Conservation (phyloP, 2,888 invertebrate species). For the Parnassius orleans region DNA sequence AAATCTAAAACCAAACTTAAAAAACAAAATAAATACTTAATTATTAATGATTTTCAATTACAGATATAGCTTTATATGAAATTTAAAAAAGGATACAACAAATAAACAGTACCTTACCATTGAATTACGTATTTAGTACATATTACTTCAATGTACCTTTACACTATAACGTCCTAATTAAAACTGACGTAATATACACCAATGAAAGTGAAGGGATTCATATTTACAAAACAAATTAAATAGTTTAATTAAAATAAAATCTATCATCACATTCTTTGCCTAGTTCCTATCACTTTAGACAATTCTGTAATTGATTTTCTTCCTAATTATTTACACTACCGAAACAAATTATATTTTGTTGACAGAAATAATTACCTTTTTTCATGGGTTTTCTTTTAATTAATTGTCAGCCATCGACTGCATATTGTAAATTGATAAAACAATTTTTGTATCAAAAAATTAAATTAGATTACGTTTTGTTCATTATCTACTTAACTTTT, state of each 20-base stretch:
- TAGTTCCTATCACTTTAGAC: constrained; percentile 16
- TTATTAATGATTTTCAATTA: neutral
- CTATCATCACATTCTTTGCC: constrained; percentile 59
- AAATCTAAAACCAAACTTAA: neutral
- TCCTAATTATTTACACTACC: constrained; percentile 10
- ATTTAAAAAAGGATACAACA: neutral
- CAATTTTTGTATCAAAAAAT: no score
- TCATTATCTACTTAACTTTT: no score
- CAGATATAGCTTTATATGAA: neutral
- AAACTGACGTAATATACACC: constrained; percentile 24
- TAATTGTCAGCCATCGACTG: neutral
- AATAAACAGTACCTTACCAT: no score
- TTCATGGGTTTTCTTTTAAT: neutral
- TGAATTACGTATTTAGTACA: neutral
- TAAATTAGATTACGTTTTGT: no score
- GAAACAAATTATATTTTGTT: no score
- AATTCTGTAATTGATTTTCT: constrained; percentile 3
- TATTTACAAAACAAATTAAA: constrained; percentile 39
- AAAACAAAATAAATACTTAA: neutral
- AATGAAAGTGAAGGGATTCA: constrained; percentile 11
- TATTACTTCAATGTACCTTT: neutral
- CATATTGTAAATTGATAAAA: neutral
- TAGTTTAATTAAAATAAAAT: constrained; percentile 43
- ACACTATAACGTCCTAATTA: constrained; percentile 29
- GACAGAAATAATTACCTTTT: neutral